phyloP scores from a whole-genome alignment of 2,113 vertebrate genomes.

The Hypanus sabinus region DNA sequence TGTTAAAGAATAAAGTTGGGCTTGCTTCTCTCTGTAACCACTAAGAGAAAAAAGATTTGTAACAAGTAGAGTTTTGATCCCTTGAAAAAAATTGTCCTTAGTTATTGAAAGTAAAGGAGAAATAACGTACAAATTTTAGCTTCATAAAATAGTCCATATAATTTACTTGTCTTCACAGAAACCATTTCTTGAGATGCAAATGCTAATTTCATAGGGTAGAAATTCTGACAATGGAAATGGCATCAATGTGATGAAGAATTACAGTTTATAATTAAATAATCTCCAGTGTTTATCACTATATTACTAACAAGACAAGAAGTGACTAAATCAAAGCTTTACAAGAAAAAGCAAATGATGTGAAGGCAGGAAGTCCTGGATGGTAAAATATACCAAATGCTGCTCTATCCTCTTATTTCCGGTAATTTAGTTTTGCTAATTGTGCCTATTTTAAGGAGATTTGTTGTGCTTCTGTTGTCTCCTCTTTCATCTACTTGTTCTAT shows the following conservation, averaged over 20 bases:
- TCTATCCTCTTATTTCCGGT: neutral
- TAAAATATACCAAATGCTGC: neutral
- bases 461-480: no score
- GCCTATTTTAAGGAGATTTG: neutral
- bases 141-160: neutral
- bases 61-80: neutral
- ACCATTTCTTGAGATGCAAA: neutral
- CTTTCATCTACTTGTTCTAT: no score
- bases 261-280: neutral
- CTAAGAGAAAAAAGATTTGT: neutral
- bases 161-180: neutral
- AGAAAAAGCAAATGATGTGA: neutral
- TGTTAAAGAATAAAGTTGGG: neutral
- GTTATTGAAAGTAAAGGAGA: neutral
- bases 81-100: neutral
- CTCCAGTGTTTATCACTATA: neutral
- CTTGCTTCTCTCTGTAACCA: neutral
- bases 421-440: neutral
- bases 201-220: neutral
- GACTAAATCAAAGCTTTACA: neutral
- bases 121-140: neutral
- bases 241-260: neutral
- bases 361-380: neutral
- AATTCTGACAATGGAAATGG: neutral
- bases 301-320: neutral